A percentile compares a stretch with the other conserved stretches of the same genome.
phyloP scores from a whole-genome alignment of 2,113 vertebrate species.

The Petrocephalus microphthalmus region DNA sequence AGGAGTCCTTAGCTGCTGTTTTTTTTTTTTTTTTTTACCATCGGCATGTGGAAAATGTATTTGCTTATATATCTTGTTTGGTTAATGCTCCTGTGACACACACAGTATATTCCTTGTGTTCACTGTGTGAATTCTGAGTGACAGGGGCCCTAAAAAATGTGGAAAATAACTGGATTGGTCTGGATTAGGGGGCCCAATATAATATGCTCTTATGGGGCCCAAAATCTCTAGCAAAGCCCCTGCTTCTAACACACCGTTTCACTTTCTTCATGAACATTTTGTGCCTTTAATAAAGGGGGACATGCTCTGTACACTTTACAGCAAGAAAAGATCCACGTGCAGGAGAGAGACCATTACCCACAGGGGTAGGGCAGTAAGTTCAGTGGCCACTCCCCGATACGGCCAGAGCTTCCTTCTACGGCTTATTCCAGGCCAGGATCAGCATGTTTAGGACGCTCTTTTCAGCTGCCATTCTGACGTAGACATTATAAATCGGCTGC shows the following conservation, averaged over 20 bases:
- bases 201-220: too few relatives aligned
- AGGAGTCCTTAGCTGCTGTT: neutral
- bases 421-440: neutral
- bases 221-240: too few relatives aligned
- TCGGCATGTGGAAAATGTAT: neutral
- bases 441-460: neutral
- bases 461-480: neutral
- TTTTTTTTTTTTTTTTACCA: neutral
- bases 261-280: neutral
- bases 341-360: neutral
- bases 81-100: neutral
- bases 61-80: neutral
- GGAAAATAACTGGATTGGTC: too few relatives aligned
- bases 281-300: neutral
- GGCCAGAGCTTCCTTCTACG: neutral
- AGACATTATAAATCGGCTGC: neutral
- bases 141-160: too few relatives aligned
- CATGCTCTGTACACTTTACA: neutral
- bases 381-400: neutral
- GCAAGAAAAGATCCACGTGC: neutral
- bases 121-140: neutral
- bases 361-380: neutral
- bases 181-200: too few relatives aligned
- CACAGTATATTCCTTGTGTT: neutral
- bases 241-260: neutral